Evolutionary conservation across 2,113 vertebrate genomes (phyloP).

Genomic region (Lamprotornis superbus): DNA sequence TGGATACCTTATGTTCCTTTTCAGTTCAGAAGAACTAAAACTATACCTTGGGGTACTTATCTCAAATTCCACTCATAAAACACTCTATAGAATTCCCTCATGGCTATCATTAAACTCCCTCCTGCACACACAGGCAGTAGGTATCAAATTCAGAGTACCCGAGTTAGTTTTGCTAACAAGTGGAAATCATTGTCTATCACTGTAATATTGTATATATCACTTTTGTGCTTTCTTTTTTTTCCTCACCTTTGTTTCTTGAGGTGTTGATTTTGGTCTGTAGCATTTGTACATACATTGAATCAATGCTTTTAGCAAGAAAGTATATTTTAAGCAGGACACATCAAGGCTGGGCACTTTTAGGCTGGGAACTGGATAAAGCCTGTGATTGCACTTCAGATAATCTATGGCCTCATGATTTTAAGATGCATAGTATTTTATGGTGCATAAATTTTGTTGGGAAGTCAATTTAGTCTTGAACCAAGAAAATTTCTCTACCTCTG

Average conservation of each 20-base stretch:
- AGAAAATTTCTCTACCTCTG: not conserved
- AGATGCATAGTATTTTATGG: not conserved
- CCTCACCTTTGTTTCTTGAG: not conserved
- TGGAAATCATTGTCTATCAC: not conserved
- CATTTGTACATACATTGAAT: not conserved
- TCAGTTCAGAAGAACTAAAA: not conserved
- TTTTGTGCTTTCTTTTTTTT: not conserved
- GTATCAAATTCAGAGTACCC: not conserved
- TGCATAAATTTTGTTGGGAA: not conserved
- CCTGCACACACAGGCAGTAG: not conserved
- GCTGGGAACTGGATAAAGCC: not conserved
- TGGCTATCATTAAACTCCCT: not conserved
- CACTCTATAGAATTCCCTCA: not conserved
- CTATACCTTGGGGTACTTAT: not conserved
- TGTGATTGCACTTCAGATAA: not conserved
- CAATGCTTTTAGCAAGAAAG: not conserved
- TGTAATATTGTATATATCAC: not conserved
- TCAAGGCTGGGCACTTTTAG: not conserved
- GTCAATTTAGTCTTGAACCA: not conserved
- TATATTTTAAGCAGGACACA: not conserved
- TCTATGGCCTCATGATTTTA: not conserved
- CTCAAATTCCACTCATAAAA: not conserved
- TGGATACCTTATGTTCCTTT: not conserved
- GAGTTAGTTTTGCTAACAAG: not conserved
- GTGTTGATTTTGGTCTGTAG: not conserved